Evolutionary conservation across 2,113 vertebrate species (phyloP).

Genomic region (Anhinga rufa): DNA sequence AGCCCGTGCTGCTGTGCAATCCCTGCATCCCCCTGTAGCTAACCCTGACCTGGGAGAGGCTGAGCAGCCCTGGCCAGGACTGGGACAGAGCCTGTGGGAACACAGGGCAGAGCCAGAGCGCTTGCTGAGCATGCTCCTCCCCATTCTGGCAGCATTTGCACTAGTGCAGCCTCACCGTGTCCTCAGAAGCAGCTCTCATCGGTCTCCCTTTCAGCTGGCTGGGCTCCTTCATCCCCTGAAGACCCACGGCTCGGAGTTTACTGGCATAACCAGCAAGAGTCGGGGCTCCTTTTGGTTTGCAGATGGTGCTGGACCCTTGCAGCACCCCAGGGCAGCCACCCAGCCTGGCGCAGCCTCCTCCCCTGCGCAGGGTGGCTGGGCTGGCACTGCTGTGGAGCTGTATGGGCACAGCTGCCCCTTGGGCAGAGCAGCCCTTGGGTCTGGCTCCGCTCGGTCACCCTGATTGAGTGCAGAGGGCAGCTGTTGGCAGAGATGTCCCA

Average conservation of each 20-base stretch:
- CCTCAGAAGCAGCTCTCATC: not conserved
- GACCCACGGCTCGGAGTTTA: not conserved
- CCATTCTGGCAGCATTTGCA: not conserved
- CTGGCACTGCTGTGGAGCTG: not conserved
- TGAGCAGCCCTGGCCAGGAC: not conserved
- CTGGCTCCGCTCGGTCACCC: not conserved
- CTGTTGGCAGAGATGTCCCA: not conserved
- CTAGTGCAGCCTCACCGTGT: not conserved
- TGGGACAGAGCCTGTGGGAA: not conserved
- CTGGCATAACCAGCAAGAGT: not conserved
- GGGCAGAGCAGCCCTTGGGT: not conserved
- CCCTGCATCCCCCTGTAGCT: not conserved
- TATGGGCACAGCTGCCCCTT: not conserved
- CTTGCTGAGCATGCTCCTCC: not conserved
- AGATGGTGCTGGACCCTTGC: not conserved
- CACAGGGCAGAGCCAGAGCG: not conserved
- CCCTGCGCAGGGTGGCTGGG: rapidly evolving
- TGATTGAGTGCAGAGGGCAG: not conserved
- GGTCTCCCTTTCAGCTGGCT: not conserved
- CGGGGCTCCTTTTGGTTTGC: not conserved
- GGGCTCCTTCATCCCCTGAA: not conserved
- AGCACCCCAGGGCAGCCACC: no score
- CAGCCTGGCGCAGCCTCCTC: not conserved
- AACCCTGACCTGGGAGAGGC: not conserved
- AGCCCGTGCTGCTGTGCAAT: conserved; percentile 14